Base-by-base conservation (phyloP, 2,113 vertebrate genomes). In the Ochotona curzoniae region DNA sequence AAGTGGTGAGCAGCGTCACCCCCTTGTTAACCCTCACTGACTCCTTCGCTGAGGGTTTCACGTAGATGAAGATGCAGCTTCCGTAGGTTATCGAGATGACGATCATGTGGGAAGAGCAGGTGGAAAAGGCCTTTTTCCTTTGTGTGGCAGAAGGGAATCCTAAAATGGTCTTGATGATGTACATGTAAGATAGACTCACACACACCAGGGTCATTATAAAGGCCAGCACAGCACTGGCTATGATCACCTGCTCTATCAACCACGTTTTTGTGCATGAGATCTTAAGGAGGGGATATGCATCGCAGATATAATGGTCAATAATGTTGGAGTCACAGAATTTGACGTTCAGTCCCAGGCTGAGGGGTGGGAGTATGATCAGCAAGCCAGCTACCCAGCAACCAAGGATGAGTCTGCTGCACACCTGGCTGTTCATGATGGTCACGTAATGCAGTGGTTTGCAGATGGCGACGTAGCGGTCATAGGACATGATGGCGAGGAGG, bases 401-500 rank as follows among this genome's bases (percentile, higher is more conserved):
- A n/a, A 92, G 0, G 12, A 93, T 3, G 7, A 92, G 66, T 32
- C 38, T 76, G 23, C n/a, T 51, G 38, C 94, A 91, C 8, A 93
- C 47, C 11, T 7, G 83, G 7, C 2, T 78, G 25, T 66, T 93
- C 94, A 91, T 93, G 83, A 93, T 87, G 44, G 78, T 87, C 57
- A 57, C 26, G n/a, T 95, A 95, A 60, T 94, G 75, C 11, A 93
- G 20, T 6, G 91, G 94, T 51, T 93, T 93, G 66, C 92, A 93
- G 79, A 93, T 95, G 60, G 95, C 97, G 8, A 94, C 63, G 5
- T 96, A 95, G 1, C 84, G 74, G 44, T 97, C 96, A 26, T 95
- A 97, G 51, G 96, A 97, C 97, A 96, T 97, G 61, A 47, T 81
- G 4, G 95, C 85, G 1, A 97, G 54, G 2, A 97, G 87, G 35